Evolutionary conservation across 1,140 invertebrate species (phyloP).

Genomic region (Helicoverpa armigera): DNA sequence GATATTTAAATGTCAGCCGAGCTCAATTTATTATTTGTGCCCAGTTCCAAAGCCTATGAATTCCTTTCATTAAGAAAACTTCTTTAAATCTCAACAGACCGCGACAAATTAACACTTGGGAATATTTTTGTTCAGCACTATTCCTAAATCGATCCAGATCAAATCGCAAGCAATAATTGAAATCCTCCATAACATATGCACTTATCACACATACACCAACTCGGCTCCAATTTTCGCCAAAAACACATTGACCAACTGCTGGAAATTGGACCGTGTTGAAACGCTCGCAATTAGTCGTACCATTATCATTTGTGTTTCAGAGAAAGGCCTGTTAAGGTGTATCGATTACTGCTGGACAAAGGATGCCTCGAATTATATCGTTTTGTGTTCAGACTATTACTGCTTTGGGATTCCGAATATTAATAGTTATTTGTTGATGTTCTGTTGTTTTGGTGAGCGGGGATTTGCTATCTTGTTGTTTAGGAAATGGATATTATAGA

Average conservation of each 20-base stretch:
- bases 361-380: neutral
- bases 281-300: conserved; percentile 45
- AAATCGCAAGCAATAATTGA: neutral
- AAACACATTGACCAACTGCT: conserved; percentile 9
- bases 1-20: too few relatives aligned
- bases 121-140: too few relatives aligned
- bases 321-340: conserved; percentile 45
- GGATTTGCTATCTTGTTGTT: neutral
- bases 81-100: too few relatives aligned
- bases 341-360: conserved; percentile 8
- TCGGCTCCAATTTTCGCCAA: conserved; percentile 19
- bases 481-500: too few relatives aligned
- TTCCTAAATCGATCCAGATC: neutral
- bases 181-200: neutral
- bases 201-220: neutral
- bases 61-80: too few relatives aligned
- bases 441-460: neutral
- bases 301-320: conserved; percentile 44
- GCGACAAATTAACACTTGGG: too few relatives aligned
- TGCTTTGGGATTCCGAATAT: neutral
- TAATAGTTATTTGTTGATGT: conserved; percentile 10
- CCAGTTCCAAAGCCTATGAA: too few relatives aligned
- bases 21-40: too few relatives aligned
- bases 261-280: conserved; percentile 47
- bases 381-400: conserved; percentile 14